These are phyloP conservation scores for Ochotona princeps DNA, from an alignment of 2,113 vertebrate species.

Conservation along the genomic window DNA sequence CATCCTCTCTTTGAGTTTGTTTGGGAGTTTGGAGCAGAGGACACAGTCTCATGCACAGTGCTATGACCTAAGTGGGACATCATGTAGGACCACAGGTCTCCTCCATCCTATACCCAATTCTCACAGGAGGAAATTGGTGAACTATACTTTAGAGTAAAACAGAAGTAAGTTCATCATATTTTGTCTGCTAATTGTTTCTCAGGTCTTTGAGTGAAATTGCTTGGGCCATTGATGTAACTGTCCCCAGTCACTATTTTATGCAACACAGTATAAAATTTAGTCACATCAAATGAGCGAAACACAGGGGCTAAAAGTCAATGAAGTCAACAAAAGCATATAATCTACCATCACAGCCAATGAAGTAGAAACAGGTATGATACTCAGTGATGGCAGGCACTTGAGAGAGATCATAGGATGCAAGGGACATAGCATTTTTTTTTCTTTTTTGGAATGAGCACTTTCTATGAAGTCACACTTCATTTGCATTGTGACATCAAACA, in stretches of 20 bases:
- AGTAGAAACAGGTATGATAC: neutral
- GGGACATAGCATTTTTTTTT: neutral
- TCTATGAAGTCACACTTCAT: conserved; percentile 63
- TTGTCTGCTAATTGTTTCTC: neutral
- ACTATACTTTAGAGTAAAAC: neutral
- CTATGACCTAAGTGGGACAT: neutral
- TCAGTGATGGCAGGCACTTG: neutral
- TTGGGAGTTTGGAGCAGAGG: neutral
- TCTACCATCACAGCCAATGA: neutral
- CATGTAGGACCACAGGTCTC: neutral
- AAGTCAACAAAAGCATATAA: neutral
- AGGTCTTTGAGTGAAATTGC: neutral
- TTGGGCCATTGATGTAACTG: neutral
- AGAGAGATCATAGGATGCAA: neutral
- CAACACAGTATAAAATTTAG: neutral
- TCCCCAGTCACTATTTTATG: neutral
- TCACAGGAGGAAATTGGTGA: neutral
- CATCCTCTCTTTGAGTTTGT: neutral
- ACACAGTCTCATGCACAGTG: neutral
- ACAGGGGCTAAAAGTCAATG: neutral
- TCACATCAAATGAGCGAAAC: neutral
- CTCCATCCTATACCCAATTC: neutral
- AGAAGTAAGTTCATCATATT: neutral
- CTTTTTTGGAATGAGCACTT: conserved; percentile 41
- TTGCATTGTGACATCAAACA: conserved; percentile 68